phyloP scores from a whole-genome alignment of 2,888 invertebrate genomes.

The Brachyptera putata region DNA sequence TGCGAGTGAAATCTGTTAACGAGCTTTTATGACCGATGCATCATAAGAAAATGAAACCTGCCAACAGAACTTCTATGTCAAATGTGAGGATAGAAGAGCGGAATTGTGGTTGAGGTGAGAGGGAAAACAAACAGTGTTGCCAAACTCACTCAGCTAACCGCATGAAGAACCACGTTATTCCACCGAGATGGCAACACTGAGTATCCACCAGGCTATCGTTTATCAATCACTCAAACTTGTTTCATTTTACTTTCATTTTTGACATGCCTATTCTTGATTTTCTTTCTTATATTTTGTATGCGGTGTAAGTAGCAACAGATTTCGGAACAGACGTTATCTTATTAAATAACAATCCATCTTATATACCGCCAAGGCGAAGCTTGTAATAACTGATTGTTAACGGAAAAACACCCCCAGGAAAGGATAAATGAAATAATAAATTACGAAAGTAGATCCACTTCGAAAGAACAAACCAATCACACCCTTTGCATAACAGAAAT shows the following conservation, averaged over 20 bases:
- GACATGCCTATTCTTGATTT: not conserved
- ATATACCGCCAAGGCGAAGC: not conserved
- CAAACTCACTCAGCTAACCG: no score
- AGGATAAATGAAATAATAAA: no score
- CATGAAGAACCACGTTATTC: no score
- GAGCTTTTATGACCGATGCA: not conserved
- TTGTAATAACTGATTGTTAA: not conserved
- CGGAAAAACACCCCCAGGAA: no score
- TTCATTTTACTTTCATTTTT: not conserved
- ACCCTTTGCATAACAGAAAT: no score
- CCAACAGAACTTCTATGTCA: not conserved
- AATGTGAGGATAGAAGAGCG: not conserved
- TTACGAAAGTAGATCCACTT: no score
- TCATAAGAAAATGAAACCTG: not conserved
- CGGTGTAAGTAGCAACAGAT: not conserved
- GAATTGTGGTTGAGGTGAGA: not conserved
- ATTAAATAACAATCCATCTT: not conserved
- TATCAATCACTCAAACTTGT: conserved; percentile 7
- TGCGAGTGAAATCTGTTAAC: not conserved
- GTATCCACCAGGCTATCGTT: not conserved
- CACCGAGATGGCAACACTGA: not conserved
- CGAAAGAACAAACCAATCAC: no score
- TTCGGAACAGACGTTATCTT: no score
- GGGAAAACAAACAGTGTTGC: no score
- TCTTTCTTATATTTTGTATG: not conserved